Evolutionary conservation across 1,140 invertebrate genomes (phyloP).

Genomic region (Drosophila erecta): DNA sequence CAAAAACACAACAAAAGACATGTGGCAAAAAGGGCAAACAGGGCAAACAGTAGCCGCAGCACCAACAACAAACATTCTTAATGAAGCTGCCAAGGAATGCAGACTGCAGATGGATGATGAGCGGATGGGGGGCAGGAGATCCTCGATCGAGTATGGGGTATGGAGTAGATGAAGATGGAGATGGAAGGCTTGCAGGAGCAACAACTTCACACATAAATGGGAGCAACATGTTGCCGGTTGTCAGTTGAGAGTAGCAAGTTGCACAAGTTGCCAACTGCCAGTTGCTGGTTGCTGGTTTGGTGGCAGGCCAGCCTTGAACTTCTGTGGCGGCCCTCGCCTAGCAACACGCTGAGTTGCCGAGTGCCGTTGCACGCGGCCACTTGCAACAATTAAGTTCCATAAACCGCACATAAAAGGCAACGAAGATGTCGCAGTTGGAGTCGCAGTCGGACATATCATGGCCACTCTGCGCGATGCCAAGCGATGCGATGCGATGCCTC

Average conservation of each 20-base stretch:
- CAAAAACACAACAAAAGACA: slow-evolving; percentile 64
- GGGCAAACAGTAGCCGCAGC: slow-evolving; percentile 13
- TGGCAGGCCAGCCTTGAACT: slow-evolving; percentile 25
- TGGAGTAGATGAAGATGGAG: slow-evolving; percentile 8
- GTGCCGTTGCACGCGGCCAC: slow-evolving; percentile 38
- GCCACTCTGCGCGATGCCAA: slow-evolving; percentile 36
- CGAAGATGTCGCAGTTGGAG: slow-evolving; percentile 63
- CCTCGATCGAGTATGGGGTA: slow-evolving; percentile 21
- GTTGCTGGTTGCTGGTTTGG: slow-evolving; percentile 2
- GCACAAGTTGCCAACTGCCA: not conserved
- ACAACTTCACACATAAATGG: slow-evolving; percentile 81
- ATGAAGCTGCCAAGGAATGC: slow-evolving; percentile 82
- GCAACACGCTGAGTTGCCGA: slow-evolving; percentile 55
- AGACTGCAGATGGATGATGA: slow-evolving; percentile 31
- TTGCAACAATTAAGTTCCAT: slow-evolving; percentile 81
- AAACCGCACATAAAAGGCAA: slow-evolving; percentile 77
- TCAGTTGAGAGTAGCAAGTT: slow-evolving; percentile 4
- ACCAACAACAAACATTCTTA: slow-evolving; percentile 72
- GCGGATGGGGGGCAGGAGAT: not conserved
- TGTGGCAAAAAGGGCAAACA: slow-evolving; percentile 74
- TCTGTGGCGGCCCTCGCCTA: slow-evolving; percentile 28
- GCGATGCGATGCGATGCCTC: slow-evolving; percentile 59
- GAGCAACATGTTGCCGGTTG: slow-evolving; percentile 76
- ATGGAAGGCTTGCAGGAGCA: slow-evolving; percentile 12
- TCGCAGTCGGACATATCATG: slow-evolving; percentile 43